Evolutionary conservation across 2,113 vertebrate species (phyloP).

Genomic region (Turnix velox): DNA sequence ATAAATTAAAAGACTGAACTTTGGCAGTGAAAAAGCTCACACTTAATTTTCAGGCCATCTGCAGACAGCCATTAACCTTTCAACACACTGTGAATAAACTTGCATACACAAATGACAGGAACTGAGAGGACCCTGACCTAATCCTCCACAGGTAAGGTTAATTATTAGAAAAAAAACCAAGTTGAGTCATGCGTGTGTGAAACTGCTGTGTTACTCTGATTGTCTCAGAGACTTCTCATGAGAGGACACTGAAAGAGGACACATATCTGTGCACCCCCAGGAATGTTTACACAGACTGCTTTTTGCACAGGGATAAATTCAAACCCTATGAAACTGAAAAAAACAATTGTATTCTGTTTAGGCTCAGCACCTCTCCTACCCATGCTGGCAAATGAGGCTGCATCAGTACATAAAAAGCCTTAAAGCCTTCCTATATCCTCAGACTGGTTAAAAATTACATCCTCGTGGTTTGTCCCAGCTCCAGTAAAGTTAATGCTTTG

Average conservation of each 20-base stretch:
- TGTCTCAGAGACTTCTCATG: neutral
- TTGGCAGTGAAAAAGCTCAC: neutral
- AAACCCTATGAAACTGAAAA: neutral
- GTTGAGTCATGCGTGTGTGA: neutral
- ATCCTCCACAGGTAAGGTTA: neutral
- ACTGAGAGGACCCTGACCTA: neutral
- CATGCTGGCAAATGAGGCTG: neutral
- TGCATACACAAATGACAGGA: neutral
- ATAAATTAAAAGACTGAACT: conserved; percentile 29
- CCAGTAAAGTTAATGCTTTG: neutral
- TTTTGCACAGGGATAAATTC: neutral
- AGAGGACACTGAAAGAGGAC: neutral
- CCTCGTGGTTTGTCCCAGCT: neutral
- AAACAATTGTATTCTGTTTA: neutral
- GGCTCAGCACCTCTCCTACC: neutral
- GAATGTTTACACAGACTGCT: rapidly evolving
- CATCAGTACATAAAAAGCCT: neutral
- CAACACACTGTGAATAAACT: neutral
- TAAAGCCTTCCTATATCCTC: neutral
- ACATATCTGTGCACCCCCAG: neutral
- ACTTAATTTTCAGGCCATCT: neutral
- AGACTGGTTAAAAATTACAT: neutral
- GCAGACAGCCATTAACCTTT: neutral
- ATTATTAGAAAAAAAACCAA: neutral
- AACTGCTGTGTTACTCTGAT: neutral